phyloP scores from a whole-genome alignment of 2,797 vertebrate species.

The Tinamus major region DNA sequence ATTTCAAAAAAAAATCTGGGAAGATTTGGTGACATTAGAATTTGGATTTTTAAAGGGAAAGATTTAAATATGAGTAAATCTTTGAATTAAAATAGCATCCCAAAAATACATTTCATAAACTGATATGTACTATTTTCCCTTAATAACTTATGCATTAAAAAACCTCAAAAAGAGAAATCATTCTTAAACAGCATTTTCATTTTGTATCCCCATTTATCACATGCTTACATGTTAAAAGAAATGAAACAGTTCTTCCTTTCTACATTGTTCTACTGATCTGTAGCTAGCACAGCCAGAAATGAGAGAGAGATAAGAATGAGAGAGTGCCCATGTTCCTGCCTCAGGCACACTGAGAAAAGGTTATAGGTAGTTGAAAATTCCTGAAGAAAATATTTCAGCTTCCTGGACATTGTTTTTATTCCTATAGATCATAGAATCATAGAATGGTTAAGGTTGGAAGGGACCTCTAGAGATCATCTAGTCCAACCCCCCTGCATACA shows the following conservation, averaged over 20 bases:
- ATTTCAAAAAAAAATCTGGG: background rate
- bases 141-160: background rate
- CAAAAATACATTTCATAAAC: background rate
- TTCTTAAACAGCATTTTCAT: slow-evolving; percentile 6
- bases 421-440: background rate
- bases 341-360: background rate
- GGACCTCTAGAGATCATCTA: no score
- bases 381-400: slow-evolving; percentile 3
- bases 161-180: background rate
- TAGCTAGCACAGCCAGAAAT: background rate
- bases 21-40: background rate
- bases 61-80: background rate
- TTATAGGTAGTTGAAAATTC: slow-evolving; percentile 18
- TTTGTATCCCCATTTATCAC: background rate
- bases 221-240: slow-evolving; percentile 32
- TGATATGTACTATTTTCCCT: background rate
- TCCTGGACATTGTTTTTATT: background rate
- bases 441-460: no score
- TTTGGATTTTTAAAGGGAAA: slow-evolving; percentile 6
- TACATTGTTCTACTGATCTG: slow-evolving; percentile 6
- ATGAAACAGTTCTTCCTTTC: slow-evolving; percentile 6
- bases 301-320: background rate
- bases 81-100: background rate
- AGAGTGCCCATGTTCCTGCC: background rate
- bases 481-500: no score